Percentiles rank a stretch among this genome's conserved stretches.
Conservation (phyloP, 2,113 vertebrate genomes). For the Sinosuthora webbiana region DNA sequence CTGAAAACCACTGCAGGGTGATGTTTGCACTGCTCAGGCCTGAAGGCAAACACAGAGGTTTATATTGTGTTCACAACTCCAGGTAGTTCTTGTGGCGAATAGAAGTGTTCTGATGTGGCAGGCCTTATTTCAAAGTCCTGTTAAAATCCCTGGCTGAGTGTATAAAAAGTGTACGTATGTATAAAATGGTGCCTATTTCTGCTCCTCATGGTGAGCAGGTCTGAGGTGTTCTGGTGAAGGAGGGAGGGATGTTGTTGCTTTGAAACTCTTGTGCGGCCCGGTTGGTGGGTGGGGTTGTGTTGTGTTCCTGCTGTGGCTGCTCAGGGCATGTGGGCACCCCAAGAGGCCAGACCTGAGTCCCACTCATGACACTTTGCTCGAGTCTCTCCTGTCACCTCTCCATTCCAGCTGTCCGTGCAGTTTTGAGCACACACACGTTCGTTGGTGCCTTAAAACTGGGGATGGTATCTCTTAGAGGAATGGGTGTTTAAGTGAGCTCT, state of each 20-base stretch:
- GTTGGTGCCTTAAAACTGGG: neutral
- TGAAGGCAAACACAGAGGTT: neutral
- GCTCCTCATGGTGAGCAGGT: accelerated
- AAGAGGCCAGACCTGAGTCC: neutral
- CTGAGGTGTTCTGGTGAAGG: neutral
- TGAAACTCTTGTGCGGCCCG: neutral
- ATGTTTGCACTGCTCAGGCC: neutral
- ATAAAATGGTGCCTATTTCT: accelerated
- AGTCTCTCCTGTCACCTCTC: neutral
- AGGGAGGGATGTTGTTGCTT: neutral
- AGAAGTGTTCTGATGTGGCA: neutral
- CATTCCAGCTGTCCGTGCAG: neutral
- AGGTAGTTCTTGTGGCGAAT: neutral
- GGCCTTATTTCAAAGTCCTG: neutral
- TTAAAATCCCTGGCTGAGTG: neutral
- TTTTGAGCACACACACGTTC: neutral
- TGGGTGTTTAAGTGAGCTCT: neutral
- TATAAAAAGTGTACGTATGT: neutral
- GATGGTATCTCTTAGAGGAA: neutral
- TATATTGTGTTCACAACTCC: neutral
- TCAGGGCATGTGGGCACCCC: neutral
- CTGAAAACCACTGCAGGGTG: neutral
- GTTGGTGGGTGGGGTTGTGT: neutral
- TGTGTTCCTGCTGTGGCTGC: neutral
- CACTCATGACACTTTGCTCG: too few species aligned